Evolutionary conservation across 2,888 invertebrate species (phyloP), one percentile per base, ranked within the genome.

Genomic region (Pasiphila rectangulata): DNA sequence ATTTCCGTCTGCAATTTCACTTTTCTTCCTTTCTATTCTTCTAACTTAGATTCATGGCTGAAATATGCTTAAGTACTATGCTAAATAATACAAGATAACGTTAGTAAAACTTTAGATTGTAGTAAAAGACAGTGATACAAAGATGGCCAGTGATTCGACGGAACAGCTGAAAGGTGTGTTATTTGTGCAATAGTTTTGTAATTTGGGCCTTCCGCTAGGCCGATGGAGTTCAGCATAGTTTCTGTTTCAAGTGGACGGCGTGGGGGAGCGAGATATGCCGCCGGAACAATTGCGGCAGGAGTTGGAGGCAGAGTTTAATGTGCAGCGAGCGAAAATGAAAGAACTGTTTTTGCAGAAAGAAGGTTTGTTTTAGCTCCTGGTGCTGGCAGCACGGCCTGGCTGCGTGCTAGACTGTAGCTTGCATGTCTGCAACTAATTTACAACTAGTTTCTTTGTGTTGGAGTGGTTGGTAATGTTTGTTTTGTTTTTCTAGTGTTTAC

Each of bases 271-370:
- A 49, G 64, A 67, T 52, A 63, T 68, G 51, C 73, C 69, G 29
- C 70, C 72, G 38, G 79, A 79, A 45, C 66, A 72, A 53, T 60
- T 67, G 56, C 70, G 72, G 46, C 76, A 79, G 58, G 91, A 92
- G 69, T 91, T 95, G 72, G 93, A 94, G 67, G 94, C 93, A 61
- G 96, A 97, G 76, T 98, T 97, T 88, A 95, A 97, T 74, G 86
- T 92, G 51, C 97, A 98, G 79, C 91, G 98, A 64, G 98, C 97
- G 24, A 95, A 95, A 90, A 93, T 98, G 91, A 97, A 96, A 90
- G 97, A 97, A 67, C 85, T 98, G 47, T 98, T 94, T 86, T 90
- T 97, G 67, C 96, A 96, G 79, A 98, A 97, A 90, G 98, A 98
- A 94, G 94, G 96, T 95, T 89, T 72, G 81, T 79, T 70, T 54